phyloP scores from a whole-genome alignment of 2,113 vertebrate species.

The Sphyrna mokarran region DNA sequence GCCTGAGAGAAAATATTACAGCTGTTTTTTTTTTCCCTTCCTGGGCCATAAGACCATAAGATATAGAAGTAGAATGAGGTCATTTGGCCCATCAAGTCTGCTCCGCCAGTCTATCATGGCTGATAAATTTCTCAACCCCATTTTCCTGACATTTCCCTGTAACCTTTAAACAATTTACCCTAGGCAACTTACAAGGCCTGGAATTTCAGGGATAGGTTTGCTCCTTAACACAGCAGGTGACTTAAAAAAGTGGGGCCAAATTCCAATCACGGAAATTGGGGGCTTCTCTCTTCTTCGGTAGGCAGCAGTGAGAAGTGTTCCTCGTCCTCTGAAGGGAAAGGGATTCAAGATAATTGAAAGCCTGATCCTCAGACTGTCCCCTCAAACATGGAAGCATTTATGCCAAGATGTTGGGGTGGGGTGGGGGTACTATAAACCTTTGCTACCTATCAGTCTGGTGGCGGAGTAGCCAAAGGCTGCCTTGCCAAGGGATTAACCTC shows the following conservation, averaged over 20 bases:
- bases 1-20: not conserved
- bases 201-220: no score
- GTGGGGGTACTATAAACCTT: no score
- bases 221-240: not conserved
- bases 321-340: no score
- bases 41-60: not conserved
- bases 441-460: no score
- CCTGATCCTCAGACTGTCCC: not conserved
- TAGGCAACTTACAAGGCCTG: no score
- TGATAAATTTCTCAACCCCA: no score
- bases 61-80: no score
- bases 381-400: not conserved
- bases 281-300: not conserved
- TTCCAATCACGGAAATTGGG: not conserved
- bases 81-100: no score
- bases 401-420: not conserved
- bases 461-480: not conserved
- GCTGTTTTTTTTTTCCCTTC: no score
- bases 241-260: not conserved
- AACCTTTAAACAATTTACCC: no score
- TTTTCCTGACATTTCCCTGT: no score
- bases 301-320: not conserved
- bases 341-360: not conserved
- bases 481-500: not conserved
- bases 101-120: no score